Percentiles rank a stretch among this genome's conserved stretches.
Conservation (phyloP, 2,113 vertebrate genomes). For the Tylochromis polylepis region DNA sequence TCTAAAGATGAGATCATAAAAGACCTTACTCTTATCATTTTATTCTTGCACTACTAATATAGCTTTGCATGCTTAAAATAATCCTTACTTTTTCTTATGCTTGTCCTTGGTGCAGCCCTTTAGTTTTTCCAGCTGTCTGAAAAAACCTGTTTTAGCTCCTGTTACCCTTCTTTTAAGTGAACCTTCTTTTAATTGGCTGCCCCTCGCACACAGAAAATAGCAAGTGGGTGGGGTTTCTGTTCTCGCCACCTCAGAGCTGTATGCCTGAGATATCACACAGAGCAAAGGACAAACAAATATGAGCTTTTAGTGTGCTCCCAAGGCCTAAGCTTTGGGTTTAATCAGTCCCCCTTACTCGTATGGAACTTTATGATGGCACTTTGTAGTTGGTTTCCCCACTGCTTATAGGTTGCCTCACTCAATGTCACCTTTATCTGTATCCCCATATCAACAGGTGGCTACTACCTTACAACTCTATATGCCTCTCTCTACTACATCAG, state of each 20-base stretch:
- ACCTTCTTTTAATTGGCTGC: neutral
- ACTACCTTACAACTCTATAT: slow-evolving; percentile 89
- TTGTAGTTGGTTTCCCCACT: neutral
- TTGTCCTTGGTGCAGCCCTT: neutral
- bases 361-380: neutral
- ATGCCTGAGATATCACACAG: neutral
- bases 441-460: slow-evolving; percentile 73
- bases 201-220: neutral
- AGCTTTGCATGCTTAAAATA: neutral
- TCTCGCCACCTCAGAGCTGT: neutral
- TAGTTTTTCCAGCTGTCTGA: neutral
- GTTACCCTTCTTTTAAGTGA: neutral
- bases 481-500: slow-evolving; percentile 85
- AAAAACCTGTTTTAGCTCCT: neutral
- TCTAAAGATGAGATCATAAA: neutral
- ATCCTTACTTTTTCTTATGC: accelerated
- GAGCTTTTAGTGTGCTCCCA: neutral
- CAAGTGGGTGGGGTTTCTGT: neutral
- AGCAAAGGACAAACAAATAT: neutral
- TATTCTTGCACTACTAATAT: neutral
- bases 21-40: neutral
- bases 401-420: neutral
- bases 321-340: neutral
- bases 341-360: neutral
- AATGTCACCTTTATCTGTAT: neutral